Evolutionary conservation across 2,888 invertebrate genomes (phyloP), one percentile per base, ranked within the genome.

Genomic region (Diplolepis rosae): DNA sequence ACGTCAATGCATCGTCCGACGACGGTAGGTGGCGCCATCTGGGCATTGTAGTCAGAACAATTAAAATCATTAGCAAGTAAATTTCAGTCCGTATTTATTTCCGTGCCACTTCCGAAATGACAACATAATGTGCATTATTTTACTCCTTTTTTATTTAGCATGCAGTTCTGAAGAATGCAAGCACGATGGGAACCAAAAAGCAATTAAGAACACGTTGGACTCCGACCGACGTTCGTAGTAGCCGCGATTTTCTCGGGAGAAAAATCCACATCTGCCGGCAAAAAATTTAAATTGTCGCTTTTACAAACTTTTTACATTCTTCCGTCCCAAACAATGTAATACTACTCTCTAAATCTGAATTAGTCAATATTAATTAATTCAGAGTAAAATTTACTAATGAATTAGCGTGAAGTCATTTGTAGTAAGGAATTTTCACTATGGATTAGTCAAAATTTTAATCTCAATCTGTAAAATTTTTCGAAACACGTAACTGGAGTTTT

Each of bases 1-100:
- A 75, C 76, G 79, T 85, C 85, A 81, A 83, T 77, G 84, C 79
- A 78, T 76, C 72, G 80, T 83, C 84, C 79, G 84, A 76, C 83
- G 76, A 71, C 69, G 80, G 61, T 72, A 67, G 61, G 83, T 84
- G 85, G 80, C 84, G 87, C 87, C 85, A 85, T 85, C 87, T 86
- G 74, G 67, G 56, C 35, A 68, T 15, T 7, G 69, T 61, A 66
- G 18, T 6, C 4, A 35, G 45, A 77, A 80, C 74, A 54, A 72
- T 51, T 61, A 66, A 65, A 74, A 77, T 78, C 30, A 69, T 74
- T 66, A 18, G 42, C 24, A 61, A 42, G 68, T 71, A 50, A 50
- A 61, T 45, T 71, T 22, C 11, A 48, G 51, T 66, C 32, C 22
- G 11, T 13, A 50, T 27, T 30, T 52, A 54, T 67, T 75, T 77